A percentile compares a stretch with the other conserved stretches of the same genome.
Evolutionary conservation across 2,797 vertebrate species (phyloP).

Genomic region (Galago senegalensis): DNA sequence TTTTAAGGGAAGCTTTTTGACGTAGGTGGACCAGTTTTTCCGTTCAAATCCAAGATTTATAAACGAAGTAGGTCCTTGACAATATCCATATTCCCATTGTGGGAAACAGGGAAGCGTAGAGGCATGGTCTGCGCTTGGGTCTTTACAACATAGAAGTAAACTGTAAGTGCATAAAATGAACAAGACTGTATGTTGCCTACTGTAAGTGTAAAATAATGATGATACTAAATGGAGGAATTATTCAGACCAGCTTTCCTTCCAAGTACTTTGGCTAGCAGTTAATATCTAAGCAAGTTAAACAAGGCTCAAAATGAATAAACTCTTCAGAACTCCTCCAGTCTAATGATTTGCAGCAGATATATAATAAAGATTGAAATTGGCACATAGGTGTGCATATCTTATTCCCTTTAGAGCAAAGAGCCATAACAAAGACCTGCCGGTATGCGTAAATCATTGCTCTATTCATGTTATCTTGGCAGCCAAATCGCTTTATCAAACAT

Average conservation of each 20-base stretch:
- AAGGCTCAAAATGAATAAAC: slow-evolving; percentile 46
- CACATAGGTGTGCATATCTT: background rate
- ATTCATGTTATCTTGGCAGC: slow-evolving; percentile 34
- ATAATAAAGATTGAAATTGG: slow-evolving; percentile 36
- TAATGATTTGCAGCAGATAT: slow-evolving; percentile 20
- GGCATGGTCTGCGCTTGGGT: background rate
- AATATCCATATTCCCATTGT: too few species aligned
- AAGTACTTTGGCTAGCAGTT: slow-evolving; percentile 5
- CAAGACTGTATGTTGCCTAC: background rate
- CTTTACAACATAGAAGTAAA: slow-evolving; percentile 47
- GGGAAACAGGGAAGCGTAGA: background rate
- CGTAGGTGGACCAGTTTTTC: background rate
- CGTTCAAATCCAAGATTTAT: background rate
- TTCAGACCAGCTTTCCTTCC: slow-evolving; percentile 15
- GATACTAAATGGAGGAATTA: slow-evolving; percentile 35
- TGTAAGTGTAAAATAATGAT: background rate
- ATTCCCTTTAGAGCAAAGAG: background rate
- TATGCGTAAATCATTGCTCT: background rate
- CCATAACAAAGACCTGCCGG: background rate
- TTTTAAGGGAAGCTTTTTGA: background rate
- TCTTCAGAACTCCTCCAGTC: background rate
- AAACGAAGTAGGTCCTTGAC: background rate
- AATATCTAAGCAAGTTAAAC: slow-evolving; percentile 56
- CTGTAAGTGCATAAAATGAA: background rate
- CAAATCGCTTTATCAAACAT: slow-evolving; percentile 67